Conservation (phyloP, 2,113 vertebrate genomes). For the Sander lucioperca region DNA sequence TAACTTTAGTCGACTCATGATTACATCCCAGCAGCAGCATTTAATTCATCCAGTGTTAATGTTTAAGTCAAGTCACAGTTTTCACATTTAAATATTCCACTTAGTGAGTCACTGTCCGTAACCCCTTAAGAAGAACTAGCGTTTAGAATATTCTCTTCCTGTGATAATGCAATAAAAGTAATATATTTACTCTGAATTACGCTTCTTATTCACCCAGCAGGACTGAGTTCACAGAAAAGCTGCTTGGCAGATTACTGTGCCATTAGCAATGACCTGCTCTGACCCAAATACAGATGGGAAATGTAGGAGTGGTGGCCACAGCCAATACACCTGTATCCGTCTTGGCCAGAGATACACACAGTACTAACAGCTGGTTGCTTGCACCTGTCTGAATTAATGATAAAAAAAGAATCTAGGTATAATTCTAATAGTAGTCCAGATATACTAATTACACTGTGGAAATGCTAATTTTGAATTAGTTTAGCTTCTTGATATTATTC, state of each 20-base stretch:
- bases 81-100: conserved; percentile 28
- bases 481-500: background rate
- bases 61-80: conserved; percentile 29
- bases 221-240: conserved; percentile 29
- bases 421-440: background rate
- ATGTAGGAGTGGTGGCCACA: conserved; percentile 20
- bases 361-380: conserved; percentile 1
- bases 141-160: background rate
- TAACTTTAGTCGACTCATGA: conserved; percentile 4
- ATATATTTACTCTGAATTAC: conserved; percentile 2
- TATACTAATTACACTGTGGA: background rate
- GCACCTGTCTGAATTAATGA: conserved; percentile 18
- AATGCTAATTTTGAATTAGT: background rate
- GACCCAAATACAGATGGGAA: conserved; percentile 36
- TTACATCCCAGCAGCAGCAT: conserved; percentile 45
- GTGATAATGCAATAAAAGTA: background rate
- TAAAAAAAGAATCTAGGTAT: background rate
- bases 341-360: conserved; percentile 5
- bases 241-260: background rate
- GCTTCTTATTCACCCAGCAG: conserved; percentile 2
- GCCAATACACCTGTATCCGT: conserved; percentile 29
- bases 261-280: conserved; percentile 30
- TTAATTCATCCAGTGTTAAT: conserved; percentile 39
- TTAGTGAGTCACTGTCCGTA: conserved; percentile 8
- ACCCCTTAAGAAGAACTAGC: conserved; percentile 1